These are phyloP conservation scores for Eilema sororculum DNA, from an alignment of 2,888 invertebrate species.

Conservation along the genomic window DNA sequence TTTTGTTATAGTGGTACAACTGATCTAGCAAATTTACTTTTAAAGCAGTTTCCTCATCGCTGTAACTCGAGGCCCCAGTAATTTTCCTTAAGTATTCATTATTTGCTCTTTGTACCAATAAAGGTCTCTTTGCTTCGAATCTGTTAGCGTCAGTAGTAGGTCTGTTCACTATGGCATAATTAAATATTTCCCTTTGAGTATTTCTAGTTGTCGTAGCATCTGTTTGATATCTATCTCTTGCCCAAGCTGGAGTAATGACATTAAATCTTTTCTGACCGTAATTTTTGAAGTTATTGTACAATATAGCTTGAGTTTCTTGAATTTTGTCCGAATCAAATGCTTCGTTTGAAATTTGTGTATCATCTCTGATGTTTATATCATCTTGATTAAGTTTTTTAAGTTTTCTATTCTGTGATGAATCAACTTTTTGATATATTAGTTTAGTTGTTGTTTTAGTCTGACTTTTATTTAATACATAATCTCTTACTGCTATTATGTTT, in stretches of 20 bases:
- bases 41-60: slow-evolving; percentile 14
- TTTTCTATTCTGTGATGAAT: not conserved
- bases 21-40: slow-evolving; percentile 12
- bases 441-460: not conserved
- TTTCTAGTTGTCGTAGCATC: not conserved
- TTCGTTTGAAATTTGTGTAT: not conserved
- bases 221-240: not conserved
- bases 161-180: not conserved
- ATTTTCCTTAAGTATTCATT: slow-evolving; percentile 1
- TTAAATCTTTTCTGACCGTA: slow-evolving; percentile 11
- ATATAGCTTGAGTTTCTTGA: not conserved
- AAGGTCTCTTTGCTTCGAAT: not conserved
- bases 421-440: no score
- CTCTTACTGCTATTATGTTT: not conserved
- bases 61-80: slow-evolving; percentile 8
- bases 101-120: not conserved
- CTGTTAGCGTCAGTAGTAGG: not conserved
- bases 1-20: slow-evolving; percentile 2
- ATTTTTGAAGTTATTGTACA: not conserved
- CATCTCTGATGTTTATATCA: not conserved
- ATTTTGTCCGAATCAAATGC: not conserved
- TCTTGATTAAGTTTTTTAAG: not conserved
- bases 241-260: not conserved
- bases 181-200: not conserved
- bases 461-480: not conserved